Base-by-base conservation (phyloP, 2,797 vertebrate genomes). In the Schizopygopsis malacanthus region DNA sequence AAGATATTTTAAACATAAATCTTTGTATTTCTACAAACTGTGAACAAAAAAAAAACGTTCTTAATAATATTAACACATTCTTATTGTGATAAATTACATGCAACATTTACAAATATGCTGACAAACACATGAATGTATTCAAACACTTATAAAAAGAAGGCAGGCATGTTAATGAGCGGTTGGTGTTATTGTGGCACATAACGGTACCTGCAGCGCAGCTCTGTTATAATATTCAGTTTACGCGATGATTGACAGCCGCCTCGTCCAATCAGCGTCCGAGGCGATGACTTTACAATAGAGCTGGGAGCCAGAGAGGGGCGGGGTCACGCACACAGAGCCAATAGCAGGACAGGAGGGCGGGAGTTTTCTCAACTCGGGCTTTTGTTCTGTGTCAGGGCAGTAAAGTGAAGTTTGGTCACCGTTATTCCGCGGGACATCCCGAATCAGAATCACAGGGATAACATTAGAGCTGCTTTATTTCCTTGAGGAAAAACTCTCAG, bases 391-490 rank as follows among this genome's bases (percentile, higher is more conserved):
- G 91, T 88, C 81, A 91, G 90, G 90, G 73, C 90, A 92, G 93
- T 93, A 94, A 95, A 94, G 90, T 87, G 94, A 86, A 91, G 94
- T 93, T 89, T 87, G 90, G 90, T 93, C 91, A 88, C 93, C 94
- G 95, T 94, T 95, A 94, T 92, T 93, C 89, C 87, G 87, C 91
- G 88, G 93, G 92, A 93, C 92, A 82, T 90, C 87, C 77, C 67
- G 76, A 33, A 45, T 71, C 83, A 85, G 52, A 79, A 59, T 41
- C 83, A n/a, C 61, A 70, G 16, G 75, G 72, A 79, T 56, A 78
- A 33, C 13, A 16, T 13, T 4, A 43, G 33, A 56, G 73, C 75
- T 79, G 50, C 11, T 59, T 85, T 86, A n/a, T 13, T 77, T 6
- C 77, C 90, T 89, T 92, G 84, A 61, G 88, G 91, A 90, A 92